A percentile compares a stretch with the other conserved stretches of the same genome.
Conservation (phyloP, 1,140 invertebrate species). For the Ooceraea biroi region DNA sequence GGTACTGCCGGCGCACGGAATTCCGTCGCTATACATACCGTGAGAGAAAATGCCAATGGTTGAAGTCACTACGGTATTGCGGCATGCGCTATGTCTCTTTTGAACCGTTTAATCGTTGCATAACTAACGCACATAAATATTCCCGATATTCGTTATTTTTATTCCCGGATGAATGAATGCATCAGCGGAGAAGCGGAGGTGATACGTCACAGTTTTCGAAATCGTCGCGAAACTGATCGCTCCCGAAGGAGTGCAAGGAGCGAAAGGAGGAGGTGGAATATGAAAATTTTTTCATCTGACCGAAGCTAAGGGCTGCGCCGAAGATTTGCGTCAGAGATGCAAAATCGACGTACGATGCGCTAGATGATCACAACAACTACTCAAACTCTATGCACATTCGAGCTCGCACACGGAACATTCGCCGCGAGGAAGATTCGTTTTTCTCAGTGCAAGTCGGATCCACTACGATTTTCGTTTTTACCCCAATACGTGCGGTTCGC, state of each 20-base stretch:
- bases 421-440: conserved; percentile 13
- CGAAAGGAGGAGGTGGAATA: not conserved
- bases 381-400: not conserved
- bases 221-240: not conserved
- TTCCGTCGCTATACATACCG: conserved; percentile 49
- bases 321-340: not conserved
- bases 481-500: not conserved
- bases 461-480: not conserved
- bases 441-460: conserved; percentile 10
- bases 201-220: not conserved
- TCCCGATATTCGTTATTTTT: not conserved
- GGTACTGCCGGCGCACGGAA: conserved; percentile 24
- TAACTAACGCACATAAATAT: conserved; percentile 4
- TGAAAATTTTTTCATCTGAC: too few species aligned
- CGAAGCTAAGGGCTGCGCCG: not conserved
- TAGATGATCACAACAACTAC: not conserved
- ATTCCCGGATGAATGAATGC: not conserved
- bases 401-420: not conserved
- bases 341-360: not conserved
- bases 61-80: conserved; percentile 51
- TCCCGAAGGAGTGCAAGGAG: too few species aligned
- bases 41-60: conserved; percentile 56
- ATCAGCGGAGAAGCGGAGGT: not conserved
- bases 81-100: not conserved
- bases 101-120: conserved; percentile 32